Conservation (phyloP, 2,113 vertebrate species). For the Procavia capensis region DNA sequence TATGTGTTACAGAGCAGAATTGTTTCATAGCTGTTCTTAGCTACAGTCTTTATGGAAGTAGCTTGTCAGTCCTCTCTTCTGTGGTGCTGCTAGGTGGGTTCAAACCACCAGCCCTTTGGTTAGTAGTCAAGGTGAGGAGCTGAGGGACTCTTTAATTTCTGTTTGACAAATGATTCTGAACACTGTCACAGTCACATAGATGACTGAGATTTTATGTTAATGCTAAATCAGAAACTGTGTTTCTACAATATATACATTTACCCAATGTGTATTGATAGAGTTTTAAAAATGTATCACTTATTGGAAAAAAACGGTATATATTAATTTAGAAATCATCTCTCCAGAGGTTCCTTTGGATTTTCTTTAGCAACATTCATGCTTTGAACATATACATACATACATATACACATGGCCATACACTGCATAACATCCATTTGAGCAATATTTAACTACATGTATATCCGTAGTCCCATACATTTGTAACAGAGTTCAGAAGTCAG, state of each 20-base stretch:
- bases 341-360: slow-evolving; percentile 42
- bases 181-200: not conserved
- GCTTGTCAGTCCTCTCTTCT: no score
- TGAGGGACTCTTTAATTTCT: not conserved
- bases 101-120: no score
- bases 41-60: not conserved
- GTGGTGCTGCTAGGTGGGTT: no score
- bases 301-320: slow-evolving; percentile 25
- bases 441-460: no score
- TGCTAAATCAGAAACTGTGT: not conserved
- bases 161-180: not conserved
- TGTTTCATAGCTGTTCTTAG: not conserved
- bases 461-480: no score
- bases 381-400: not conserved
- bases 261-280: not conserved
- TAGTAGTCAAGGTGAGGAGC: not conserved
- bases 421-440: no score
- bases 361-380: slow-evolving; percentile 54
- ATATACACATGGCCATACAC: no score
- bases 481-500: no score
- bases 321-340: slow-evolving; percentile 46
- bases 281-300: slow-evolving; percentile 27
- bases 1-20: not conserved
- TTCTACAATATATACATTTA: not conserved
- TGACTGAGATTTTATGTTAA: not conserved